Evolutionary conservation across 2,888 invertebrate species (phyloP), one percentile per base, ranked within the genome.

Genomic region (Netelia fuscicornis): DNA sequence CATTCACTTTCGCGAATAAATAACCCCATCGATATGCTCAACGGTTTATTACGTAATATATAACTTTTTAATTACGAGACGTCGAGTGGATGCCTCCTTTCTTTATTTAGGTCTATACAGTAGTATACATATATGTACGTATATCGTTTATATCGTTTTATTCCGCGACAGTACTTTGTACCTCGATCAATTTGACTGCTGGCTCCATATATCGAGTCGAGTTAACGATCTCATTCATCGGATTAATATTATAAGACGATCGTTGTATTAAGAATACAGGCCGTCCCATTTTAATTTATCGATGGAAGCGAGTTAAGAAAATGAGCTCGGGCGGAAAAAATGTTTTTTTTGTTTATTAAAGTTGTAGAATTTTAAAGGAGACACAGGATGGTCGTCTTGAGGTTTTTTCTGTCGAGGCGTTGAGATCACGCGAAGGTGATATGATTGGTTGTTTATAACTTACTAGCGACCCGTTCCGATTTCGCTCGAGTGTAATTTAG

Each of bases 191-290:
- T 71, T 71, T 44, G 58, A 30, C 44, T 23, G 13, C 17, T 23
- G 2, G 42, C 17, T 64, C 48, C 5, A 58, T 23, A 25, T 62
- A 62, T 62, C 62, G 62, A 25, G 2, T 62, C 62, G 62, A 62
- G 30, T 62, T 25, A 62, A 62, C 62, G 30, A 30, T 62, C 62
- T 62, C 62, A 30, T 62, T 62, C 62, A 62, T 62, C n/a, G 30
- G 62, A 62, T 62, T 62, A 62, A 62, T 62, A 62, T 13, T 5
- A 62, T 30, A 30, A 25, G 10, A 11, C 13, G 62, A 9, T 30
- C 3, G n/a, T 3, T 62, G 3, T 48, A 48, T 30, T 30, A 30
- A 0, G 5, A 3, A 30, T 30, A 30, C 30, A 30, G 30, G 3
- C 2, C 30, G 30, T 30, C 30, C 30, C 5, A 30, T 30, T 30